Base-by-base conservation (phyloP, 1,140 invertebrate species). In the Pteromalus puparum region DNA sequence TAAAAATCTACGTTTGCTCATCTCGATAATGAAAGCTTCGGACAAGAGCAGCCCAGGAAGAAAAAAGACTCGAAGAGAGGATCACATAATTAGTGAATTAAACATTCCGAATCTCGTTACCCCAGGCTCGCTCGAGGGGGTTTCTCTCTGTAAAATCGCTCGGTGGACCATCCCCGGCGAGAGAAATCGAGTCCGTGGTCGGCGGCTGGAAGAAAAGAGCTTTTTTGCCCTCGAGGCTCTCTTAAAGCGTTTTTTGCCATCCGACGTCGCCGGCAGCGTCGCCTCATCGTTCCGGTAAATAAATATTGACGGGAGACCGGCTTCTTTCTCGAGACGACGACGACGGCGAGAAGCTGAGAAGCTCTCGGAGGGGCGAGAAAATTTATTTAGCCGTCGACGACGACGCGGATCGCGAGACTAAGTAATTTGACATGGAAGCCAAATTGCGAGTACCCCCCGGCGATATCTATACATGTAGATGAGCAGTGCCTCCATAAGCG, bases 71-170 rank as follows among this genome's bases (percentile, higher is more conserved):
- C 34, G 48, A n/a, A n/a, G 34, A 70, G 46, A 26, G 67, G 70
- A 81, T 72, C 82, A 85, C 85, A 89, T 90, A 91, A 91, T 91
- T 91, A 91, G 88, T 86, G 86, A 89, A 88, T 91, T 89, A 89
- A 88, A 87, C 76, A 86, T 87, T 86, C 88, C 82, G 87, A 90
- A 90, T 89, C 87, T 88, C 85, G 85, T 89, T 81, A 81, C 18
- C 13, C 9, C 18, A 42, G 10, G 38, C 13, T 28, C 26, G 70
- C 18, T 3, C 48, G 2, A 34, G 15, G 42, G 15, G 4, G 46
- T 42, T n/a, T 26, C 28, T 34, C 70, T 77, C 74, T 85, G 24
- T 30, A 70, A 12, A 30, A 30, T 70, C 24, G 53, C 21, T 61
- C 18, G 5, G 15, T 13, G 48, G 4, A 53, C 48, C 18, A 21